Conservation (phyloP, 2,888 invertebrate species). For the Sminthurides aquaticus region DNA sequence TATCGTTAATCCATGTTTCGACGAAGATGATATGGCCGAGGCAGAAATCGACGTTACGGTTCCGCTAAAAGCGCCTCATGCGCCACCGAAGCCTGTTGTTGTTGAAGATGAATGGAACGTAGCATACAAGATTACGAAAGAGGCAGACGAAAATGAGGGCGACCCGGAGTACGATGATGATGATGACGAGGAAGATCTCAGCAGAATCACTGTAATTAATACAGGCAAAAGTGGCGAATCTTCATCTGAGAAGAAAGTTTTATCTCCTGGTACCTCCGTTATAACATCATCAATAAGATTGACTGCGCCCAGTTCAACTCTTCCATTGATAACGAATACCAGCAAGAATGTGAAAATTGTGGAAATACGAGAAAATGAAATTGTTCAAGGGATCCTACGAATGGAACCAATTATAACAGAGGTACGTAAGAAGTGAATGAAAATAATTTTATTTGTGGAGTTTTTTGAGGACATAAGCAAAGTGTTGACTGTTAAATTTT, state of each 20-base stretch:
- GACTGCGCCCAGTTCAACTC: background rate
- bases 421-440: background rate
- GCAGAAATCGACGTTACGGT: slow-evolving; percentile 17
- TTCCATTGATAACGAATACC: background rate
- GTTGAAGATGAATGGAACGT: slow-evolving; percentile 16
- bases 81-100: background rate
- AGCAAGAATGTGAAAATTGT: slow-evolving; percentile 48
- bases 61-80: background rate
- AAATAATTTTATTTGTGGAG: background rate
- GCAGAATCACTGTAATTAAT: slow-evolving; percentile 19
- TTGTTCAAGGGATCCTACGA: slow-evolving; percentile 58
- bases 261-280: background rate
- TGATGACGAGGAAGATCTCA: slow-evolving; percentile 18
- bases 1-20: slow-evolving; percentile 42
- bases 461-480: background rate
- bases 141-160: background rate
- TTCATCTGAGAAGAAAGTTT: background rate
- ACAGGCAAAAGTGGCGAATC: background rate
- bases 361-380: slow-evolving; percentile 62
- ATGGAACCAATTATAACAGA: slow-evolving; percentile 44
- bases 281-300: background rate
- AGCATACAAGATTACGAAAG: slow-evolving; percentile 2
- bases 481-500: background rate
- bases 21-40: slow-evolving; percentile 41
- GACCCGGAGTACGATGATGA: slow-evolving; percentile 8